These are phyloP conservation scores for Drosophila grimshawi DNA, from an alignment of 1,140 invertebrate genomes.

Conservation along the genomic window DNA sequence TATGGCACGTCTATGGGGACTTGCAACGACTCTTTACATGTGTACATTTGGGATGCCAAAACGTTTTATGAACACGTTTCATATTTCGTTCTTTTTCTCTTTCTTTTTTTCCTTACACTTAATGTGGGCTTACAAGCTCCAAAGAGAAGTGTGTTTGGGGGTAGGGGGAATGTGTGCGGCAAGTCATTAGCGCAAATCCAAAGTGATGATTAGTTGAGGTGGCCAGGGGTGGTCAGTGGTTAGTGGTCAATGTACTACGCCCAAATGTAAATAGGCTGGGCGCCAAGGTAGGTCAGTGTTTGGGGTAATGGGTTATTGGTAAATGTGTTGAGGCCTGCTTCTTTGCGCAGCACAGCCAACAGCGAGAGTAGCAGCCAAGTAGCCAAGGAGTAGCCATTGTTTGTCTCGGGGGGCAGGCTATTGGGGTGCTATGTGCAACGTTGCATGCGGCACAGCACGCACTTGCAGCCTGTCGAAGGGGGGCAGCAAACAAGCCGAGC, in stretches of 20 bases:
- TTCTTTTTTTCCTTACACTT: constrained; percentile 49
- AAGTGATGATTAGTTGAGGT: constrained; percentile 72
- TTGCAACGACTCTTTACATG: constrained; percentile 35
- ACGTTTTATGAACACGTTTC: constrained; percentile 76
- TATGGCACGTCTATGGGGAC: constrained; percentile 67
- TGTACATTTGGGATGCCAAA: constrained; percentile 75
- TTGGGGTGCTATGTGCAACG: constrained; percentile 38
- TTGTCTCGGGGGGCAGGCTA: neutral
- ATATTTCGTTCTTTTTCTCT: constrained; percentile 16
- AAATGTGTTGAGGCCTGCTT: constrained; percentile 42
- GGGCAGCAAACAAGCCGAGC: constrained; percentile 37
- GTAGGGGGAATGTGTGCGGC: constrained; percentile 6
- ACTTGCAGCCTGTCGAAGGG: constrained; percentile 46
- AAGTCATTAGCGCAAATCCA: constrained; percentile 75
- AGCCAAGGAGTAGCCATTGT: constrained; percentile 14
- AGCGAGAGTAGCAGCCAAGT: neutral
- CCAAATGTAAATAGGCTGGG: constrained; percentile 74
- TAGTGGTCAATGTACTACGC: constrained; percentile 74
- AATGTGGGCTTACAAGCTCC: constrained; percentile 47
- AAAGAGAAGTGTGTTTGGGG: neutral
- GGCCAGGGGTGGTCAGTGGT: constrained; percentile 14
- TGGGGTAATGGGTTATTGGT: constrained; percentile 15
- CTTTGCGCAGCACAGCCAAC: constrained; percentile 56
- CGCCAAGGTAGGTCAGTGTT: constrained; percentile 60
- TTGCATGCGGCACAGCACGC: constrained; percentile 66